Conservation (phyloP, 2,797 vertebrate genomes). For the Carduelis carduelis region DNA sequence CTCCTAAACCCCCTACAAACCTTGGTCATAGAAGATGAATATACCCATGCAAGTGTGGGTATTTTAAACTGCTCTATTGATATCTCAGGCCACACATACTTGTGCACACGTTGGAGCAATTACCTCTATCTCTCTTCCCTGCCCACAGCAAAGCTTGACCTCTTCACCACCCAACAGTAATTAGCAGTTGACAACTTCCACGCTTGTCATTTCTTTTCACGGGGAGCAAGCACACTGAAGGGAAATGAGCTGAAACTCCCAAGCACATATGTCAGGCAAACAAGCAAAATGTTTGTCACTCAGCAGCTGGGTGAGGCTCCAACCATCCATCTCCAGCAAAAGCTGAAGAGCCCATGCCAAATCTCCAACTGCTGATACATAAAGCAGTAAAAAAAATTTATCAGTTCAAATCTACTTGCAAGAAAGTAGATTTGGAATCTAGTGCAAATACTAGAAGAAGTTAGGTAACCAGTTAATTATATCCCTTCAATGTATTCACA, state of each 20-base stretch:
- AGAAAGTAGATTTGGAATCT: background rate
- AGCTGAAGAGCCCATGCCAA: background rate
- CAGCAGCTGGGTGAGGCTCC: background rate
- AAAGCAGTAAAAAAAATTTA: background rate
- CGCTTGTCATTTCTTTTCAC: background rate
- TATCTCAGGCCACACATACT: background rate
- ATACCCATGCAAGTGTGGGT: accelerated
- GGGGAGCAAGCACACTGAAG: background rate
- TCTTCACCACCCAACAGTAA: background rate
- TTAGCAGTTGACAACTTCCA: background rate
- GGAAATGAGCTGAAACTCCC: constrained; percentile 11
- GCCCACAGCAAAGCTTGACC: background rate
- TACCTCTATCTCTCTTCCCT: background rate
- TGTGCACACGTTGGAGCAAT: background rate
- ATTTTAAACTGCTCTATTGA: background rate
- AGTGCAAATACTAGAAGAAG: background rate
- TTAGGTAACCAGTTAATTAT: background rate
- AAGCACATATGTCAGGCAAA: background rate
- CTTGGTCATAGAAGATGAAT: background rate
- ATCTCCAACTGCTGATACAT: background rate
- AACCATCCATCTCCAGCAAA: background rate
- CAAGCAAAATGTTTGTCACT: background rate
- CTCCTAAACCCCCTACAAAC: background rate
- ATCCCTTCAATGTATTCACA: background rate
- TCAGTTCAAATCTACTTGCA: background rate